Evolutionary conservation across 1,140 invertebrate genomes (phyloP).

Genomic region (Listronotus bonariensis): DNA sequence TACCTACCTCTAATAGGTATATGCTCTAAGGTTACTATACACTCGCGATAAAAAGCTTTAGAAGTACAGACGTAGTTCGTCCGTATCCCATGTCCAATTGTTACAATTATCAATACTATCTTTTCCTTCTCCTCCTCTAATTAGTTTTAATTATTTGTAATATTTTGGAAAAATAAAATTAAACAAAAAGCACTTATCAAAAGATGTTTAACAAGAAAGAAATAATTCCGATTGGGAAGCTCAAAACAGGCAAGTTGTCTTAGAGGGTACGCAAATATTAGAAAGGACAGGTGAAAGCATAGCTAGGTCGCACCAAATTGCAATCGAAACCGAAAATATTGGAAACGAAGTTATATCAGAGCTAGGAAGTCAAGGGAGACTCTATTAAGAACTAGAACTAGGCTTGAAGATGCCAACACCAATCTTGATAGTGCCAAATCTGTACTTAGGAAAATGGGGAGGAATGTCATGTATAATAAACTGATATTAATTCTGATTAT

Average conservation of each 20-base stretch:
- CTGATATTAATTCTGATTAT: constrained; percentile 55
- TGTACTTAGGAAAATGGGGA: constrained; percentile 55
- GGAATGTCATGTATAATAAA: constrained; percentile 60
- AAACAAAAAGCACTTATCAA: not conserved
- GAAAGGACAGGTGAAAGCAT: constrained; percentile 70
- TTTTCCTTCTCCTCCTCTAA: too few relatives aligned
- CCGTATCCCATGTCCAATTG: too few relatives aligned
- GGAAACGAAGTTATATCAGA: constrained; percentile 72
- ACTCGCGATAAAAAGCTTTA: too few relatives aligned
- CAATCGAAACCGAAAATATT: constrained; percentile 78
- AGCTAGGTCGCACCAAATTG: constrained; percentile 70
- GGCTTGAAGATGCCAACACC: constrained; percentile 58
- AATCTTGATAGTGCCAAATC: constrained; percentile 54
- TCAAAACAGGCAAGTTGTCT: constrained; percentile 60
- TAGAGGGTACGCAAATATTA: constrained; percentile 64
- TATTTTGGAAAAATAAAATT: too few relatives aligned
- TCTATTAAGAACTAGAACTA: constrained; percentile 55
- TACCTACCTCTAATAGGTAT: too few relatives aligned
- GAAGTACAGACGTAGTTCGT: too few relatives aligned
- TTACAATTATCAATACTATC: too few relatives aligned
- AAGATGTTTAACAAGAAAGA: constrained; percentile 26
- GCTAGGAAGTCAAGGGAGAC: constrained; percentile 58
- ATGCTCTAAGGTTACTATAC: too few relatives aligned
- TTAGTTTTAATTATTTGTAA: too few relatives aligned
- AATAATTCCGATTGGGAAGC: constrained; percentile 57